phyloP scores from a whole-genome alignment of 1,140 invertebrate genomes.

The Drosophila nigromelanica region DNA sequence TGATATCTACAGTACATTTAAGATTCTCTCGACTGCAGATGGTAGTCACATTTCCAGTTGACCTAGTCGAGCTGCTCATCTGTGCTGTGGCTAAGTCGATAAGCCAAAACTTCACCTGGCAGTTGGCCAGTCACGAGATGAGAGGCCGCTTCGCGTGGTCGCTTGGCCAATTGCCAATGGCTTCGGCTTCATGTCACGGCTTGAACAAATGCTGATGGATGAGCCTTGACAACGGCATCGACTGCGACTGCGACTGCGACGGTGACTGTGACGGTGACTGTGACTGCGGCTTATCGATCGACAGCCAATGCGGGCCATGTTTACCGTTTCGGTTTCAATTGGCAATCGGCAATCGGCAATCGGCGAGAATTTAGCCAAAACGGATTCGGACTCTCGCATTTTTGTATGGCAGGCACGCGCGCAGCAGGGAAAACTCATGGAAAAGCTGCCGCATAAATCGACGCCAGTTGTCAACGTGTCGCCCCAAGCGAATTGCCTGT shows the following conservation, averaged over 20 bases:
- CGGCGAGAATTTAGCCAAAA: constrained; percentile 37
- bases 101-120: background rate
- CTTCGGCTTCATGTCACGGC: constrained; percentile 15
- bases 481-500: constrained; percentile 37
- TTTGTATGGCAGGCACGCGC: constrained; percentile 52
- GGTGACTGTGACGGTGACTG: background rate
- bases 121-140: background rate
- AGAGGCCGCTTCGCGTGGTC: background rate
- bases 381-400: constrained; percentile 27
- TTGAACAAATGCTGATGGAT: constrained; percentile 27
- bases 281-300: constrained; percentile 9
- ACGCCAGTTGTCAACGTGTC: constrained; percentile 63
- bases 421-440: constrained; percentile 39
- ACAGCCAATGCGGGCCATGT: constrained; percentile 28
- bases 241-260: background rate
- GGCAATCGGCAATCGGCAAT: constrained; percentile 20
- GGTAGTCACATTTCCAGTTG: constrained; percentile 2
- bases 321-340: constrained; percentile 66
- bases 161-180: background rate
- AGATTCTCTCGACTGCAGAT: too few species aligned
- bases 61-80: constrained; percentile 18
- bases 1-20: too few species aligned
- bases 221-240: constrained; percentile 34
- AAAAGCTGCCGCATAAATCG: constrained; percentile 62
- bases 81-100: background rate